Base-by-base conservation (phyloP, 2,113 vertebrate species). In the Mustelus asterias region DNA sequence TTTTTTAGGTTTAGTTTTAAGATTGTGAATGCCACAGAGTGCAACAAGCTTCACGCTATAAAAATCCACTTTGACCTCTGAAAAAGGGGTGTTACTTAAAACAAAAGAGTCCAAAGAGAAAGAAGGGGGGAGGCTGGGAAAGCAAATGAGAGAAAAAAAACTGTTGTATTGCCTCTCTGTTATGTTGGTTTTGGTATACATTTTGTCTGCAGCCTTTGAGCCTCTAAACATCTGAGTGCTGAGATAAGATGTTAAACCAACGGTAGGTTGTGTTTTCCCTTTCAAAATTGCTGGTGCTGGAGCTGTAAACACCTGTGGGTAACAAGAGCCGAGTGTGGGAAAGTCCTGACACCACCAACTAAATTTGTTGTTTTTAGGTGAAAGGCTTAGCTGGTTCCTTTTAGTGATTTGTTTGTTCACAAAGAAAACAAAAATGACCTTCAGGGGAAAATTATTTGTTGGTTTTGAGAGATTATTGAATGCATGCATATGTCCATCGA, bases 331-430 rank as follows among this genome's bases (percentile, higher is more conserved):
- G 96, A 97, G 97, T 97, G 97, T 98, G 98, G 97, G 97, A 98
- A 98, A 97, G 96, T 96, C 97, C 96, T 96, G 97, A 97, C 97
- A 97, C 96, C 96, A 96, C 96, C 37, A 97, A 96, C 97, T 97
- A 96, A 97, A 97, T 98, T 97, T 98, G 97, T 98, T 98, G 97
- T 97, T 98, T 97, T 97, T 98, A 97, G 97, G 97, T 96, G 96
- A 97, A 97, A 97, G 97, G 96, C 96, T 97, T 97, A 97, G 97
- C 97, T 97, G 96, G 96, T 97, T 98, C 95, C 41, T 97, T 90
- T 65, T 95, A 96, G 96, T 97, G 97, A 97, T 97, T 98, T 98
- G 98, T 98, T 98, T 98, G 97, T 98, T 98, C 98, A 97, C 97
- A 67, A 97, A 96, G 97, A 96, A 97, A 97, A 96, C 97, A 97